These are phyloP conservation scores for Cottoperca gobio DNA, from an alignment of 2,797 vertebrate species.

Conservation along the genomic window DNA sequence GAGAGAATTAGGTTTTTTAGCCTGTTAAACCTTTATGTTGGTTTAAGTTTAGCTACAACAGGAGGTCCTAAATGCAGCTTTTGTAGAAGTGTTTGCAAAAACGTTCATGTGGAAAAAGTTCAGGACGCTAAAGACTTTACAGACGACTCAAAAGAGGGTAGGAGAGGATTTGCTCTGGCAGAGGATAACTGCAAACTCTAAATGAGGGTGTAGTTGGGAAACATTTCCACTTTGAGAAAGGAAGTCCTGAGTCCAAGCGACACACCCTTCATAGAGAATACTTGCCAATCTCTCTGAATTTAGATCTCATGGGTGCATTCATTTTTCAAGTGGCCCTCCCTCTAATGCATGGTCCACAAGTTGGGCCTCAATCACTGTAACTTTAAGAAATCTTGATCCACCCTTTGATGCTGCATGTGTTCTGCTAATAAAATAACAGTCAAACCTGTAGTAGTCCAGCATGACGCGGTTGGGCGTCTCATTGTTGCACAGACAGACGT, in stretches of 20 bases:
- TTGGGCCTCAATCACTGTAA: not conserved
- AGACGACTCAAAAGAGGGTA: too few relatives aligned
- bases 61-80: not conserved
- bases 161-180: not conserved
- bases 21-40: not conserved
- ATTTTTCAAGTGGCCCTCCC: not conserved
- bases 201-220: too few relatives aligned
- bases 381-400: not conserved
- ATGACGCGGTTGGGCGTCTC: conserved; percentile 97
- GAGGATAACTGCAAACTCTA: not conserved
- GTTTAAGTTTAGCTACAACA: too few relatives aligned
- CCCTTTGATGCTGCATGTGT: not conserved
- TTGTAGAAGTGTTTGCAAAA: not conserved
- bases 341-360: not conserved
- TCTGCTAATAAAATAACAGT: not conserved
- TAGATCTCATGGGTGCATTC: not conserved
- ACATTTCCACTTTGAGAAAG: too few relatives aligned
- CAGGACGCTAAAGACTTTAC: too few relatives aligned
- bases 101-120: not conserved
- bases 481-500: conserved; percentile 97
- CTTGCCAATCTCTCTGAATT: not conserved
- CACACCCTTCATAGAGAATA: not conserved
- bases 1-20: not conserved
- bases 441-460: conserved; percentile 93
- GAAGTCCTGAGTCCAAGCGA: not conserved